phyloP scores from a whole-genome alignment of 2,113 vertebrate genomes.

The Vulpes lagopus region DNA sequence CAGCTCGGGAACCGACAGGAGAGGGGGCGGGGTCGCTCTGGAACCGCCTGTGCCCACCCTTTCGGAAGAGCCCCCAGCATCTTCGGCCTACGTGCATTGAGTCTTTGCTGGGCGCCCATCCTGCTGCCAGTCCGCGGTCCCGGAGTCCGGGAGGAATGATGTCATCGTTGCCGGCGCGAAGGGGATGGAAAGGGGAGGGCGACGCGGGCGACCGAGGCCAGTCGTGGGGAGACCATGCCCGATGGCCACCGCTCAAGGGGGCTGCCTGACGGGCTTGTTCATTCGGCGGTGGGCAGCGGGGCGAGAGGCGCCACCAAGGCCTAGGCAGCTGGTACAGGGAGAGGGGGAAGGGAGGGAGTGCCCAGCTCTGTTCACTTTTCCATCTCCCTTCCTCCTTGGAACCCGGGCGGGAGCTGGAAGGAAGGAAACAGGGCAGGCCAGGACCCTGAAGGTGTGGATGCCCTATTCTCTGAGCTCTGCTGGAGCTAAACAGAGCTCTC shows the following conservation, averaged over 20 bases:
- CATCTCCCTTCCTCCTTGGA: background rate
- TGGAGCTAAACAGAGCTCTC: constrained; percentile 20
- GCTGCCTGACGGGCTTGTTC: background rate
- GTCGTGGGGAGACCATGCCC: constrained; percentile 60
- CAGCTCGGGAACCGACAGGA: background rate
- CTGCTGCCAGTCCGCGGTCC: constrained; percentile 59
- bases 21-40: constrained; percentile 38
- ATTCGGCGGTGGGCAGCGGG: fast-evolving
- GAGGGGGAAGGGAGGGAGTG: background rate
- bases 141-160: constrained; percentile 81
- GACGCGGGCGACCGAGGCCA: background rate
- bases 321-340: background rate
- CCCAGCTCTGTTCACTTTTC: background rate
- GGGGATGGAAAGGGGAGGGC: constrained; percentile 70
- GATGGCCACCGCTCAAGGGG: background rate
- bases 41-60: background rate
- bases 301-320: background rate
- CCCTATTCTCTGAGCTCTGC: background rate
- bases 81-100: constrained; percentile 67
- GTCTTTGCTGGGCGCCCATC: constrained; percentile 63
- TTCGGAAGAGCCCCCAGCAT: background rate
- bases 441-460: constrained; percentile 30
- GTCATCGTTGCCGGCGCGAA: constrained; percentile 76
- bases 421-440: background rate
- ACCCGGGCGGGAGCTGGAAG: background rate